Evolutionary conservation across 2,113 vertebrate species (phyloP).

Genomic region (Rostratula benghalensis): DNA sequence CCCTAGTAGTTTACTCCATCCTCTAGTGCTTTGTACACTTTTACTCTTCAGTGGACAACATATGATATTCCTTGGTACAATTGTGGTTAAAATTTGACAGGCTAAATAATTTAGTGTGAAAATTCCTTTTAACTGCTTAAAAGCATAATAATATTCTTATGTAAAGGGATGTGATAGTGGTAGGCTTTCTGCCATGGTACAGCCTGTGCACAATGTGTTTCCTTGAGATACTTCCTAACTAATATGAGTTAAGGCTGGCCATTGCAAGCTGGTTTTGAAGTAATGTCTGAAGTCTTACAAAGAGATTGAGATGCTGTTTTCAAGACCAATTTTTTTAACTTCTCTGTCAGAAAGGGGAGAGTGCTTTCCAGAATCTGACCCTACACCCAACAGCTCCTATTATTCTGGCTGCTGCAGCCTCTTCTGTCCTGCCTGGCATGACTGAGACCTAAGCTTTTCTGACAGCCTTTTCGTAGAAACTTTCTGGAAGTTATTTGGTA

Average conservation of each 20-base stretch:
- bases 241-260: not conserved
- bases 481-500: not conserved
- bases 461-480: not conserved
- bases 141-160: not conserved
- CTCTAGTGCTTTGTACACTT: not conserved
- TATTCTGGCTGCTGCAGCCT: not conserved
- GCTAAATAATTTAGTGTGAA: slow-evolving; percentile 3
- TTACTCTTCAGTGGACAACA: not conserved
- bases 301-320: slow-evolving; percentile 4
- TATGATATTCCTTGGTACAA: not conserved
- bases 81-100: not conserved
- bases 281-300: slow-evolving; percentile 3
- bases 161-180: not conserved
- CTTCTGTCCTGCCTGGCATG: not conserved
- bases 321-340: not conserved
- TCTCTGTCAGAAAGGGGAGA: not conserved
- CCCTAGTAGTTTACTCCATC: not conserved
- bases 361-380: not conserved
- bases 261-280: not conserved
- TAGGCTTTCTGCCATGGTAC: not conserved
- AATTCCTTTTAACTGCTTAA: not conserved
- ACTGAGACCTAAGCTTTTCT: not conserved
- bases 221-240: not conserved
- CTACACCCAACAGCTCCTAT: not conserved
- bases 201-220: not conserved